Percentiles rank a stretch among this genome's conserved stretches.
Conservation (phyloP, 1,140 invertebrate species). For the Monomorium pharaonis region DNA sequence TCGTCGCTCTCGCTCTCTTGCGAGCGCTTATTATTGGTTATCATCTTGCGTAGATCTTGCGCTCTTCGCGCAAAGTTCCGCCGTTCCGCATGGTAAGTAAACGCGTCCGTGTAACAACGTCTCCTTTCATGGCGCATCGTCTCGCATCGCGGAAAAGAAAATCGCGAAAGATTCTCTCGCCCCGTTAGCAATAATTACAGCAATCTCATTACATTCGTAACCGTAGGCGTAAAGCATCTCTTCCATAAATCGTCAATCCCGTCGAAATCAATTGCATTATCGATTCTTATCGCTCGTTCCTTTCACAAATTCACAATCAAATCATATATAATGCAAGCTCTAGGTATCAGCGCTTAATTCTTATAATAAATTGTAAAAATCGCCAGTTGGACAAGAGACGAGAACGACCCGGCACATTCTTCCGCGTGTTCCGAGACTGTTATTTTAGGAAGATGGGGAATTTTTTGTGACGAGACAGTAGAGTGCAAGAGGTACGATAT, state of each 20-base stretch:
- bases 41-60: conserved; percentile 35
- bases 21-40: conserved; percentile 39
- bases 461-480: neutral
- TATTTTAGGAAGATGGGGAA: neutral
- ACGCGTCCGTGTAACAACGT: neutral
- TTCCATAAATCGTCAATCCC: neutral
- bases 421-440: neutral
- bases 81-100: neutral
- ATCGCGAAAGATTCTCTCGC: neutral
- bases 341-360: neutral
- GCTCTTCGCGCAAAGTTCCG: conserved; percentile 22
- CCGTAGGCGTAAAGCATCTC: no score
- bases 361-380: neutral
- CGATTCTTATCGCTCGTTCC: neutral
- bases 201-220: no score
- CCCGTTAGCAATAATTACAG: neutral
- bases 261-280: neutral
- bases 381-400: neutral
- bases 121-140: neutral
- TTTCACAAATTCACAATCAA: neutral
- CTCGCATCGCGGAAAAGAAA: neutral
- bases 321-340: neutral
- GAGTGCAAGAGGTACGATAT: neutral
- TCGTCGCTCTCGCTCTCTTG: neutral
- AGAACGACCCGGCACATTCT: neutral